Evolutionary conservation across 2,888 invertebrate genomes (phyloP).

Genomic region (Agrotis segetum): DNA sequence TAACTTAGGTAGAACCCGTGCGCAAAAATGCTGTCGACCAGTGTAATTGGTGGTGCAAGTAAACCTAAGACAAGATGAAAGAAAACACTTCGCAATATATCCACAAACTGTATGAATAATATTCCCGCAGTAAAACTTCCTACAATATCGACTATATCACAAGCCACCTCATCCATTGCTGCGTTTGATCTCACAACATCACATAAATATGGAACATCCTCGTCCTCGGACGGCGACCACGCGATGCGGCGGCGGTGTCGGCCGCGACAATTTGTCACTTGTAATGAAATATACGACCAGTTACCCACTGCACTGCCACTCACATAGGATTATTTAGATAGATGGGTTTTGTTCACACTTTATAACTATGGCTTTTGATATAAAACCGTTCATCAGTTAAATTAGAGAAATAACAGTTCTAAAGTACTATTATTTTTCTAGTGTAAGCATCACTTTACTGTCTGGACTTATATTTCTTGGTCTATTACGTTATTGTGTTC

Average conservation of each 20-base stretch:
- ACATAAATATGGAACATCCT: slow-evolving; percentile 22
- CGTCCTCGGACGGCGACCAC: neutral
- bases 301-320: slow-evolving; percentile 25
- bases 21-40: no score
- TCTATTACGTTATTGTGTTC: neutral
- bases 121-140: neutral
- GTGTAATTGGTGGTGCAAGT: no score
- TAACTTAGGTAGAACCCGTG: no score
- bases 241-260: neutral
- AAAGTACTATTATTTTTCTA: no score
- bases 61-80: neutral
- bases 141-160: neutral
- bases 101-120: neutral
- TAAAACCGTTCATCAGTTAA: slow-evolving; percentile 6
- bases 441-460: neutral
- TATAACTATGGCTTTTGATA: slow-evolving; percentile 9
- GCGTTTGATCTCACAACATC: slow-evolving; percentile 6
- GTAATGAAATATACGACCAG: slow-evolving; percentile 30
- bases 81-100: neutral
- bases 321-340: slow-evolving; percentile 35
- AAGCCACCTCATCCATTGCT: slow-evolving; percentile 22
- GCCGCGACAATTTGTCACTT: slow-evolving; percentile 27
- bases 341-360: slow-evolving; percentile 26
- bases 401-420: neutral
- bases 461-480: neutral